These are phyloP conservation scores for Pseudomyrmex pallidus DNA, from an alignment of 1,140 invertebrate species.

Conservation along the genomic window DNA sequence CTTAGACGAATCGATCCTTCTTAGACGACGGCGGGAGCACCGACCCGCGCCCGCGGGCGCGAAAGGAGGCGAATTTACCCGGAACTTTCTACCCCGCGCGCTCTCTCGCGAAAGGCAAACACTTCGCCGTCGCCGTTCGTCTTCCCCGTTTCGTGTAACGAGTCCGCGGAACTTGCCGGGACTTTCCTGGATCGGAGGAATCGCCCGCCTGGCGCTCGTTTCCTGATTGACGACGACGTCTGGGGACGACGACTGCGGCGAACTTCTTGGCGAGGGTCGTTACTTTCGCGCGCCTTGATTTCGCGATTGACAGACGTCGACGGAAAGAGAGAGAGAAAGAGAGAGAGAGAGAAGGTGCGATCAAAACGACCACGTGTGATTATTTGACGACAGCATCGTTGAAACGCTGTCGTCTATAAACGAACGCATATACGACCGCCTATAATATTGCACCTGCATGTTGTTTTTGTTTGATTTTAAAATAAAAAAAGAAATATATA, in stretches of 20 bases:
- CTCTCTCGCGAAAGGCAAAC: constrained; percentile 66
- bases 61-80: constrained; percentile 54
- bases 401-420: too few species aligned
- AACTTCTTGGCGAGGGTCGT: constrained; percentile 27
- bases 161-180: constrained; percentile 52
- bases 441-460: too few species aligned
- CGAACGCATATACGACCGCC: background rate
- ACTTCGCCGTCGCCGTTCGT: constrained; percentile 56
- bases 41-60: constrained; percentile 24
- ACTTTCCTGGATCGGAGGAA: constrained; percentile 32
- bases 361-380: background rate
- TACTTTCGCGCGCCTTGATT: constrained; percentile 53
- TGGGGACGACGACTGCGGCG: constrained; percentile 16
- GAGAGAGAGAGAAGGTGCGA: background rate
- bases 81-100: constrained; percentile 40
- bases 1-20: constrained; percentile 80
- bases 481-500: too few species aligned
- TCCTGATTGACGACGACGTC: constrained; percentile 54
- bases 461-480: too few species aligned
- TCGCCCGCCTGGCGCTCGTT: constrained; percentile 36
- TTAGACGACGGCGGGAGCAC: constrained; percentile 63
- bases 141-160: constrained; percentile 50
- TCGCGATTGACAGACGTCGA: constrained; percentile 15
- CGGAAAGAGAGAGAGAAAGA: too few species aligned
- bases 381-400: too few species aligned